Evolutionary conservation across 2,113 vertebrate species (phyloP), one percentile per base, ranked within the genome.

Genomic region (Echinops telfairi): DNA sequence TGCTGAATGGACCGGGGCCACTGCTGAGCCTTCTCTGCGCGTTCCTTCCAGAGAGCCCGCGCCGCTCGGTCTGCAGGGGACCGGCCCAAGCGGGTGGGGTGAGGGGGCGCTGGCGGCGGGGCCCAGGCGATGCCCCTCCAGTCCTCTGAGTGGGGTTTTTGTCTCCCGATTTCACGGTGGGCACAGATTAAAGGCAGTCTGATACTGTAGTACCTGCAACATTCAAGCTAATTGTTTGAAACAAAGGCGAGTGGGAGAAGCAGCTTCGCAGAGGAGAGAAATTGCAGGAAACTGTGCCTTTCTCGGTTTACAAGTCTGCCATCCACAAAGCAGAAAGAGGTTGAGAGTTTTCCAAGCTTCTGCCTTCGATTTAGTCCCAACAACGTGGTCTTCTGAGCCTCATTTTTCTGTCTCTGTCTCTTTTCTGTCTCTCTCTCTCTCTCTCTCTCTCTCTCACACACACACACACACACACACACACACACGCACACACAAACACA

Each of bases 191-290:
- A 92, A 71, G 79, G 43, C 82, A 70, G 60, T 62, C 88, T 78
- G 70, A 25, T 86, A 38, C 90, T 83, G 92, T 36, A 94, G 86
- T 86, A 89, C 36, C 89, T 36, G 75, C 77, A 33, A 86, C 90
- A 78, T 64, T 83, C 78, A 75, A 83, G 90, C 73, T 95, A 96
- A 96, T 94, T 95, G 88, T 96, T 95, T 82, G 89, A 93, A 95
- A 97, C 96, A 97, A 97, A 97, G 96, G 94, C 92, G 92, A 92
- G 68, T 75, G 88, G 53, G 77, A 75, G 88, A 83, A 91, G 93
- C 92, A 90, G 93, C 95, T 58, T 90, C 86, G 3, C 19, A 0
- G 75, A 79, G 58, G 68, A 71, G 81, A 79, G 86, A 83, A 73
- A 93, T 88, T 91, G 73, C 85, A 90, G 80, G 27, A 93, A 58